These are phyloP conservation scores for Drosophila trapezifrons DNA, from an alignment of 1,140 invertebrate species.

Conservation along the genomic window DNA sequence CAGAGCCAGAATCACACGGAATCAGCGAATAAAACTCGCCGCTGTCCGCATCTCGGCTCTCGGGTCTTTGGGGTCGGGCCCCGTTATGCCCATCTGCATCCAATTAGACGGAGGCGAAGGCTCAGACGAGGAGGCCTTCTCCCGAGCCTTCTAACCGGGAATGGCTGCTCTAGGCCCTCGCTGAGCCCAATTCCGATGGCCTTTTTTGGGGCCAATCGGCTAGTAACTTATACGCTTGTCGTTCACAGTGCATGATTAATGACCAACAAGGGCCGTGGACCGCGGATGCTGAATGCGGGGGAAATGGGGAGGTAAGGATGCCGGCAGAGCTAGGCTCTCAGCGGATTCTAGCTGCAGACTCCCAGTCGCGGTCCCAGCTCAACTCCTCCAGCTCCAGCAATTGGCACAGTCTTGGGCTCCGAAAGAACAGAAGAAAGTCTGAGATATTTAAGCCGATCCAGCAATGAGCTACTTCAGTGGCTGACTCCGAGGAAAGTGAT, in stretches of 20 bases:
- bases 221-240: conserved; percentile 82
- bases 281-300: conserved; percentile 38
- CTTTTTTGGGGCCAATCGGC: conserved; percentile 76
- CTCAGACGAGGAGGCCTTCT: conserved; percentile 35
- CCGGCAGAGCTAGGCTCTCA: conserved; percentile 29
- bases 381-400: conserved; percentile 29
- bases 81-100: conserved; percentile 75
- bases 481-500: conserved; percentile 19
- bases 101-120: conserved; percentile 64
- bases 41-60: conserved; percentile 9
- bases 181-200: conserved; percentile 66
- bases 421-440: conserved; percentile 30
- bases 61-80: conserved; percentile 31
- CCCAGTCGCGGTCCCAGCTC: conserved; percentile 6
- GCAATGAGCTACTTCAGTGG: conserved; percentile 69
- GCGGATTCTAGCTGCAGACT: neutral
- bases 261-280: conserved; percentile 77
- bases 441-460: conserved; percentile 66
- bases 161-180: conserved; percentile 50
- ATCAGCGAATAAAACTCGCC: conserved; percentile 11
- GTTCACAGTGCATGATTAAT: conserved; percentile 81
- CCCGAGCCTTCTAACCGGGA: conserved; percentile 19
- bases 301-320: conserved; percentile 47
- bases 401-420: conserved; percentile 45
- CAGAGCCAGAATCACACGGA: conserved; percentile 23